phyloP scores from a whole-genome alignment of 2,113 vertebrate genomes.

The Phrynosoma blainvillii region DNA sequence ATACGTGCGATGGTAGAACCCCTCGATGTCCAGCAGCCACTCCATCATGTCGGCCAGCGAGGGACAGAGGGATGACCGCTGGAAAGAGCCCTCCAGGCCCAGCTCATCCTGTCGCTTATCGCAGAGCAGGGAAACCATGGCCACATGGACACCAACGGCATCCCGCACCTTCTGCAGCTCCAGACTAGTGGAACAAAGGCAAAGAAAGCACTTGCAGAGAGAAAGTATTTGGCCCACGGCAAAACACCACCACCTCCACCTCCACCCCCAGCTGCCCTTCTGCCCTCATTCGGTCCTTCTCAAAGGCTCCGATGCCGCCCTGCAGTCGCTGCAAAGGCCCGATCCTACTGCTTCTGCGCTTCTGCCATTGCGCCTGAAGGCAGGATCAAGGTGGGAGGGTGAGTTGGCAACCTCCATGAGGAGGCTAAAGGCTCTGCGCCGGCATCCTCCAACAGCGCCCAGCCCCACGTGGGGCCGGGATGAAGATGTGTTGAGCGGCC shows the following conservation, averaged over 20 bases:
- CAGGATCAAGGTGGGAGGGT: no score
- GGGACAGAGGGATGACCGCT: slow-evolving; percentile 74
- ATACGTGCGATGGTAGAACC: slow-evolving; percentile 86
- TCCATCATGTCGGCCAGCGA: slow-evolving; percentile 89
- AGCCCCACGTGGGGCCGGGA: no score
- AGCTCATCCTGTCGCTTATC: slow-evolving; percentile 69
- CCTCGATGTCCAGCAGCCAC: slow-evolving; percentile 88
- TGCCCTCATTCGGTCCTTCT: background rate
- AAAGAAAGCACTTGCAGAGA: background rate
- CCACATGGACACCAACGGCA: slow-evolving; percentile 73
- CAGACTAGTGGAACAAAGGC: slow-evolving; percentile 64
- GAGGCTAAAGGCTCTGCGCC: no score
- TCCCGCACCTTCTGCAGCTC: slow-evolving; percentile 80
- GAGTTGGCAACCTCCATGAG: no score
- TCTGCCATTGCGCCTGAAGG: no score
- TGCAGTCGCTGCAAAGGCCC: no score
- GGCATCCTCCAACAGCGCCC: no score
- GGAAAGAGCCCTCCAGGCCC: slow-evolving; percentile 60
- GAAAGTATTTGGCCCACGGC: background rate
- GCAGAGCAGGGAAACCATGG: slow-evolving; percentile 74
- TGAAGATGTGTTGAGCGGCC: no score
- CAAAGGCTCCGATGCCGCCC: no score
- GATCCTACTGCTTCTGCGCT: no score
- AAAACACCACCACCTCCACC: no score
- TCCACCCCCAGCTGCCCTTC: no score